Conservation (phyloP, 2,797 vertebrate genomes). For the Craterocephalus amniculus region DNA sequence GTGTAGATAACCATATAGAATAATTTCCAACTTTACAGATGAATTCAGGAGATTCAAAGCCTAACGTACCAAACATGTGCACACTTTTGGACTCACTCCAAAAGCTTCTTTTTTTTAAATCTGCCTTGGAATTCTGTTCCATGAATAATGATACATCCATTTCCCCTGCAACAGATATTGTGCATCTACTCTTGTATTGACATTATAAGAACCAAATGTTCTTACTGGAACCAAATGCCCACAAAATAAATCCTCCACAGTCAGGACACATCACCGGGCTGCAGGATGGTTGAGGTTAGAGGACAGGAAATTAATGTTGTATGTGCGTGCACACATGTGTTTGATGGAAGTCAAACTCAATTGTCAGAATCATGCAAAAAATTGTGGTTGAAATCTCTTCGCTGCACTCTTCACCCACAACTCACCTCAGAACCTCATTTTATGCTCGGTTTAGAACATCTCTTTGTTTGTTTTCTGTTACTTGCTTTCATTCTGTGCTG, state of each 20-base stretch:
- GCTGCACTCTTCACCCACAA: constrained; percentile 45
- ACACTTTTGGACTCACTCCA: neutral
- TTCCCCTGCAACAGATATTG: constrained; percentile 11
- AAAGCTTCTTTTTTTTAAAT: neutral
- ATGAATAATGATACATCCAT: constrained; percentile 26
- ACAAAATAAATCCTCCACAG: neutral
- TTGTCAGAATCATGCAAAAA: constrained; percentile 15
- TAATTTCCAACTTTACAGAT: neutral
- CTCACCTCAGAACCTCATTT: constrained; percentile 10
- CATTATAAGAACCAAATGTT: constrained; percentile 7
- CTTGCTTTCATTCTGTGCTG: constrained; percentile 29
- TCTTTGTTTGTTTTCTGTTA: constrained; percentile 11
- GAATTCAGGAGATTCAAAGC: neutral
- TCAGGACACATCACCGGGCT: constrained; percentile 7
- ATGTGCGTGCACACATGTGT: constrained; percentile 13
- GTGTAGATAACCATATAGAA: neutral
- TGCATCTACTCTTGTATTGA: constrained; percentile 4
- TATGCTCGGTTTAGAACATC: constrained; percentile 9
- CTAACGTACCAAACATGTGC: neutral
- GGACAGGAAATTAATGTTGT: constrained; percentile 22
- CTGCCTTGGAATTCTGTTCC: neutral
- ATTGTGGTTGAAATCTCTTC: constrained; percentile 17
- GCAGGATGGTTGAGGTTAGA: neutral
- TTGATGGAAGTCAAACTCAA: constrained; percentile 21
- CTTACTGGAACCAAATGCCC: constrained; percentile 31